These are phyloP conservation scores for Ganaspis sp. DNA, from an alignment of 1,140 invertebrate genomes.

Conservation along the genomic window DNA sequence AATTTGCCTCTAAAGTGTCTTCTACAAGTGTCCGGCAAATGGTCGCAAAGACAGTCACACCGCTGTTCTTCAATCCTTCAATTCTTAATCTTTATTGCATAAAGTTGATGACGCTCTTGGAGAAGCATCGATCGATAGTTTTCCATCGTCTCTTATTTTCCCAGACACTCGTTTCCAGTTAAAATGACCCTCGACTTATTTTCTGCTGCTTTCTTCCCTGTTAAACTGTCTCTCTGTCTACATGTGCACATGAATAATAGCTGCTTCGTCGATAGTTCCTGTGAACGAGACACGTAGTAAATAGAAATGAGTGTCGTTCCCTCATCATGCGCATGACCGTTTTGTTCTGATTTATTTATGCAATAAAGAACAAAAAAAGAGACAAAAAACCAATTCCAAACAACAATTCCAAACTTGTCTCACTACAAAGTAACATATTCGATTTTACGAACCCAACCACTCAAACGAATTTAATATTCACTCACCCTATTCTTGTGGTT, in stretches of 20 bases:
- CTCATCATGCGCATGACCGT: background rate
- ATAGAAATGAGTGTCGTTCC: background rate
- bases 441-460: background rate
- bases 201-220: background rate
- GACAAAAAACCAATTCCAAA: no score
- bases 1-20: slow-evolving; percentile 39
- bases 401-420: background rate
- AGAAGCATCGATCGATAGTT: background rate
- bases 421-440: background rate
- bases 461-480: background rate
- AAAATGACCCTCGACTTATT: background rate
- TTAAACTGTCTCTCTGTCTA: background rate
- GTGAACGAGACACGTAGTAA: background rate
- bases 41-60: slow-evolving; percentile 37
- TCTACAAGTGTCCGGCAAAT: slow-evolving; percentile 40
- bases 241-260: background rate
- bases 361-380: no score
- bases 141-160: background rate
- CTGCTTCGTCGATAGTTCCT: background rate
- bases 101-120: background rate
- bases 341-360: background rate
- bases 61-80: slow-evolving; percentile 35
- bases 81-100: slow-evolving; percentile 30
- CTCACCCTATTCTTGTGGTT: background rate
- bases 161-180: background rate